These are phyloP conservation scores for Raja brachyura DNA, from an alignment of 2,113 vertebrate genomes.

Conservation along the genomic window DNA sequence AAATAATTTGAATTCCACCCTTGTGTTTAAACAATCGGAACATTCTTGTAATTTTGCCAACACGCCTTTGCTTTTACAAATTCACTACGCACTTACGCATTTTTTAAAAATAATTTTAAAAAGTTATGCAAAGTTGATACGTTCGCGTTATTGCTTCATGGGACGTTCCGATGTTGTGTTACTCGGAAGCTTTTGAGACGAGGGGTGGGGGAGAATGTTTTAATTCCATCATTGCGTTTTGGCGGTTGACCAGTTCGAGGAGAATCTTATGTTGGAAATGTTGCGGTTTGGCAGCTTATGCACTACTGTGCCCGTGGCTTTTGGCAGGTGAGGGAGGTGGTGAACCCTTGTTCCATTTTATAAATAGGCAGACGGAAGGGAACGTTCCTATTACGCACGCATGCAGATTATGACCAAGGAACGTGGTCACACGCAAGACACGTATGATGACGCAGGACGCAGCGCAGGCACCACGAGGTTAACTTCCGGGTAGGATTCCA, in stretches of 20 bases:
- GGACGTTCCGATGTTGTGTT: constrained; percentile 17
- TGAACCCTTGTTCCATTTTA: constrained; percentile 38
- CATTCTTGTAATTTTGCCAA: constrained; percentile 32
- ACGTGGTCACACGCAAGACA: constrained; percentile 5
- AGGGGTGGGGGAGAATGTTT: not conserved
- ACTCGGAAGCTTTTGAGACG: not conserved
- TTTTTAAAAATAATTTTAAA: not conserved
- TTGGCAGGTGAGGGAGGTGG: constrained; percentile 35
- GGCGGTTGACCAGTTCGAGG: constrained; percentile 2
- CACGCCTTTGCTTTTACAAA: constrained; percentile 17
- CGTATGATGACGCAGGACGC: constrained; percentile 22
- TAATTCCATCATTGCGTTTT: constrained; percentile 20
- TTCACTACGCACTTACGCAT: constrained; percentile 20
- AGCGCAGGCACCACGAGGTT: not conserved
- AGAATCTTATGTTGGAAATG: not conserved
- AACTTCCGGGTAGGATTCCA: constrained; percentile 7
- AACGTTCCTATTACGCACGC: constrained; percentile 36
- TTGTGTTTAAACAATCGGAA: constrained; percentile 7
- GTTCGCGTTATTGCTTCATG: constrained; percentile 28
- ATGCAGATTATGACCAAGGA: constrained; percentile 13
- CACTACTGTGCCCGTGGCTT: not conserved
- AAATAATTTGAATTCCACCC: constrained; percentile 5
- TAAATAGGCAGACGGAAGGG: constrained; percentile 37
- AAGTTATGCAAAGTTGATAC: not conserved
- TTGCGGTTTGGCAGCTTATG: constrained; percentile 22